Evolutionary conservation across 2,797 vertebrate species (phyloP).

Genomic region (Pogonophryne albipinna): DNA sequence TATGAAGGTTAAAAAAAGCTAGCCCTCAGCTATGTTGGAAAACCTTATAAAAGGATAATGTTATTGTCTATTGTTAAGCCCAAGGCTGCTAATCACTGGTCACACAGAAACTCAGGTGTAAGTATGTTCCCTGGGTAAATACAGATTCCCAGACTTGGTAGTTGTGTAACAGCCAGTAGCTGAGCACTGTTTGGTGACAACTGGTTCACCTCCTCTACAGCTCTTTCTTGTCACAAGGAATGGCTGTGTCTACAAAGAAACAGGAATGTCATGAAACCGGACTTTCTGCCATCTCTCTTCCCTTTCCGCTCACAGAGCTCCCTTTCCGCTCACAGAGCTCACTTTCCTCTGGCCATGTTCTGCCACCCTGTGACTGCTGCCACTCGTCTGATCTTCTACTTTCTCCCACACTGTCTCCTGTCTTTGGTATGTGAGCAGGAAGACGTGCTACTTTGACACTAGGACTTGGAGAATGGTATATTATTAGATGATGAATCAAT

Average conservation of each 20-base stretch:
- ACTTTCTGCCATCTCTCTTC: slow-evolving; percentile 48
- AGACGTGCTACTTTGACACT: not conserved
- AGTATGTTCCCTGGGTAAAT: slow-evolving; percentile 47
- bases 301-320: slow-evolving; percentile 32
- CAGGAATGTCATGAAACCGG: slow-evolving; percentile 82
- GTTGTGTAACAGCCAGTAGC: slow-evolving; percentile 20
- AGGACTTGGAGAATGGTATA: not conserved
- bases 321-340: slow-evolving; percentile 34
- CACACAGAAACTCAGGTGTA: slow-evolving; percentile 41
- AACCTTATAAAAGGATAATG: not conserved
- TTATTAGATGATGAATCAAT: not conserved
- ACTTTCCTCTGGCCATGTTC: slow-evolving; percentile 6
- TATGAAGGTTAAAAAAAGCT: not conserved
- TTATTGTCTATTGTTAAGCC: not conserved
- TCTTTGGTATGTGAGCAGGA: not conserved
- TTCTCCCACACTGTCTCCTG: slow-evolving; percentile 10
- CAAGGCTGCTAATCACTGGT: slow-evolving; percentile 22
- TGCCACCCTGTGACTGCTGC: slow-evolving; percentile 10
- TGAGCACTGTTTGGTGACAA: slow-evolving; percentile 31
- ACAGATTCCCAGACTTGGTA: slow-evolving; percentile 33
- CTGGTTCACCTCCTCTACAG: slow-evolving; percentile 38
- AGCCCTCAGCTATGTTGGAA: not conserved
- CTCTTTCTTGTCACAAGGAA: slow-evolving; percentile 64
- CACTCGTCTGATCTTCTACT: not conserved
- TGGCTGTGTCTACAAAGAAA: slow-evolving; percentile 65